Evolutionary conservation across 2,113 vertebrate species (phyloP).

Genomic region (Parotia lawesii): DNA sequence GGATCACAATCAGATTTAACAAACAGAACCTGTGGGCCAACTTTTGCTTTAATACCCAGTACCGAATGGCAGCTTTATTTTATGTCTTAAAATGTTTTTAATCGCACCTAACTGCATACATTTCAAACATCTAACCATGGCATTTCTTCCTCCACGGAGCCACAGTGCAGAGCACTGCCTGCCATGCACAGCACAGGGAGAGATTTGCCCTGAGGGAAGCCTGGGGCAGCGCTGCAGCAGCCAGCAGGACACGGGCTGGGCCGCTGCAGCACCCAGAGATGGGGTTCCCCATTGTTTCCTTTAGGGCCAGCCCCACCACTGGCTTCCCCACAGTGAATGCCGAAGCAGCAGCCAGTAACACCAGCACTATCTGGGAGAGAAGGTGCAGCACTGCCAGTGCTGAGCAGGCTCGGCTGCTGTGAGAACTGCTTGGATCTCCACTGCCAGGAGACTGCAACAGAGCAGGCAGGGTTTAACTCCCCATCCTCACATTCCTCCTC

Average conservation of each 20-base stretch:
- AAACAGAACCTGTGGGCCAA: background rate
- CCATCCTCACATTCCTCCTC: background rate
- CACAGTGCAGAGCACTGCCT: background rate
- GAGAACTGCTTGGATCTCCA: background rate
- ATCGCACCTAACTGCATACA: background rate
- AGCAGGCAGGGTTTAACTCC: background rate
- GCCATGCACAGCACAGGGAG: background rate
- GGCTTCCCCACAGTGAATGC: background rate
- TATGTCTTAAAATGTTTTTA: background rate
- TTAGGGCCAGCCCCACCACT: background rate
- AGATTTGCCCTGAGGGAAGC: background rate
- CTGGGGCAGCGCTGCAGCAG: background rate
- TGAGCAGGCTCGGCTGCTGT: background rate
- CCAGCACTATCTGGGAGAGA: background rate
- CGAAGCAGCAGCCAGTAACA: background rate
- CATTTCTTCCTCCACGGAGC: fast-evolving
- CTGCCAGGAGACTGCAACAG: background rate
- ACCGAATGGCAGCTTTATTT: background rate
- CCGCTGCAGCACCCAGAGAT: background rate
- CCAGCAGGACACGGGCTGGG: background rate
- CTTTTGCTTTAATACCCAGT: background rate
- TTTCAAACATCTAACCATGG: background rate
- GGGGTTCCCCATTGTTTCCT: background rate
- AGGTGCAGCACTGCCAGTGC: background rate
- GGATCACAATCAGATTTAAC: background rate